phyloP scores from a whole-genome alignment of 2,113 vertebrate genomes.

The Calidris pygmaea region DNA sequence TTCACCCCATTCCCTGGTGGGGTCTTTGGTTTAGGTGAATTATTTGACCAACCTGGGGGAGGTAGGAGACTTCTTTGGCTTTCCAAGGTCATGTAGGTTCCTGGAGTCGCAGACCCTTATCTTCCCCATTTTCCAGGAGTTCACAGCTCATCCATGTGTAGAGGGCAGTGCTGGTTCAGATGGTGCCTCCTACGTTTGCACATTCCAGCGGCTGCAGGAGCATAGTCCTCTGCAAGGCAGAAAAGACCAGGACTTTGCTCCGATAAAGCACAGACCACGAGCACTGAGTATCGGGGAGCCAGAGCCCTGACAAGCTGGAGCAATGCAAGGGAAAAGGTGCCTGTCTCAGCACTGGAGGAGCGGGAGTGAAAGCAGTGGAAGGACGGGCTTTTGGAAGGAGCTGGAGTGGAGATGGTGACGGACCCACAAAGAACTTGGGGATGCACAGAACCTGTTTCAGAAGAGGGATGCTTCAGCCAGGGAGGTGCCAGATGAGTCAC shows the following conservation, averaged over 20 bases:
- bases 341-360: background rate
- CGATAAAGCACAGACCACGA: background rate
- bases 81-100: background rate
- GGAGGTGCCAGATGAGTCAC: background rate
- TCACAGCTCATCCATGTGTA: accelerated
- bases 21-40: background rate
- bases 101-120: background rate
- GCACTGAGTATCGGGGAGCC: background rate
- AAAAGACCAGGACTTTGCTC: background rate
- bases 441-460: background rate
- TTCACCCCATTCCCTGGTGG: background rate
- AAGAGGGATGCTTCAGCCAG: background rate
- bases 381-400: background rate
- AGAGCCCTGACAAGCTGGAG: background rate
- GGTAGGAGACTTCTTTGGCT: background rate
- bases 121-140: background rate
- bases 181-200: background rate
- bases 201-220: background rate
- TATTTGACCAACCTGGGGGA: background rate
- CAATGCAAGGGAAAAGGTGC: background rate
- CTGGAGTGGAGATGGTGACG: accelerated
- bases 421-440: background rate
- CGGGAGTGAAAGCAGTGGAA: background rate
- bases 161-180: background rate
- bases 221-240: background rate